Conservation (phyloP, 2,797 vertebrate genomes). For the Cygnus olor region DNA sequence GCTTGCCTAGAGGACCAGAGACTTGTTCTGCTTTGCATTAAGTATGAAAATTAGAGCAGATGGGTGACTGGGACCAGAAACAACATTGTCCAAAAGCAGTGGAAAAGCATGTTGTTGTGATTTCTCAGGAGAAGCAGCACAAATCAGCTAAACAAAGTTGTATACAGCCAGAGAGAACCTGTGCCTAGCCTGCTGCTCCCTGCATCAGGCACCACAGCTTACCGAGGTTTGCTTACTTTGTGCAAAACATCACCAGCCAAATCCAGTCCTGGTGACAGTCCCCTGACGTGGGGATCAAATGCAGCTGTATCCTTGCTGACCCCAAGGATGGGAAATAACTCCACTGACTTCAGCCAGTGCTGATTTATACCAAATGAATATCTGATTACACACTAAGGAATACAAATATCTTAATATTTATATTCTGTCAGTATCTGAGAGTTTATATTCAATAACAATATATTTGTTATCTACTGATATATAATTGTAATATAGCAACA, state of each 20-base stretch:
- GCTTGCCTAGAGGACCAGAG: background rate
- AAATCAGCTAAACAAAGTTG: background rate
- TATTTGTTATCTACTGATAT: background rate
- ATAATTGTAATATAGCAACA: background rate
- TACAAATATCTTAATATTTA: background rate
- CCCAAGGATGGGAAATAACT: background rate
- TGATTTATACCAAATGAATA: background rate
- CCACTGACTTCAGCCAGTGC: background rate
- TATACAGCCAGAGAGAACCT: background rate
- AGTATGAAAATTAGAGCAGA: background rate
- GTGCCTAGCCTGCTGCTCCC: background rate
- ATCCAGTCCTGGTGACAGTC: background rate
- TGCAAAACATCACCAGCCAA: background rate
- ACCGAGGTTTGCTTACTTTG: background rate
- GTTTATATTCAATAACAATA: background rate
- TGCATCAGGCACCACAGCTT: background rate
- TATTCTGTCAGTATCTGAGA: background rate
- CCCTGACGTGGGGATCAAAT: background rate
- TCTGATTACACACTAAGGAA: background rate
- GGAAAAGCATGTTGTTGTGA: background rate
- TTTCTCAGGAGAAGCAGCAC: background rate
- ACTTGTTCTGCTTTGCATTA: conserved; percentile 53
- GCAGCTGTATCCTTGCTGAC: background rate
- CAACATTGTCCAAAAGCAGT: background rate
- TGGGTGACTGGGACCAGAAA: background rate